Percentiles rank a stretch among this genome's conserved stretches.
Evolutionary conservation across 2,113 vertebrate genomes (phyloP).

Genomic region (Trematocara stigmaticum): DNA sequence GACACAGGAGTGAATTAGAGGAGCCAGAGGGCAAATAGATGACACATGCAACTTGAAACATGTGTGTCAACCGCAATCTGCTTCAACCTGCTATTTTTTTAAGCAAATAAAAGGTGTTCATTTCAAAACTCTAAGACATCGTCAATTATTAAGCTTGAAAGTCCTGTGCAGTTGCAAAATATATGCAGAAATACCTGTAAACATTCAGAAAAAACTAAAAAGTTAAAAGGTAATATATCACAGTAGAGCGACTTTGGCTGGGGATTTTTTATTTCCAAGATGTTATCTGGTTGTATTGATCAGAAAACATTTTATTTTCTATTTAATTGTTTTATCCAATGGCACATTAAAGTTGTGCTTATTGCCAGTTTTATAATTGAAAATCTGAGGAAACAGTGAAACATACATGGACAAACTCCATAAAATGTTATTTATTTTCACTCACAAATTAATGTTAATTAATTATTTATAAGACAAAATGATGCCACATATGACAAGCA

Average conservation of each 20-base stretch:
- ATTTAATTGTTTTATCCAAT: neutral
- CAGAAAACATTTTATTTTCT: neutral
- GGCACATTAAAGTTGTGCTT: neutral
- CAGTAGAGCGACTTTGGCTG: neutral
- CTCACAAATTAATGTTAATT: neutral
- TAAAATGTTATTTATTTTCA: neutral
- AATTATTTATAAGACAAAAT: neutral
- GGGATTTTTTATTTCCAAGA: neutral
- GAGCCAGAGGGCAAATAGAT: slow-evolving; percentile 37
- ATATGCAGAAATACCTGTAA: neutral
- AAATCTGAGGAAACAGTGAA: neutral
- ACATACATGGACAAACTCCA: neutral
- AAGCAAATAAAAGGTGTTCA: neutral
- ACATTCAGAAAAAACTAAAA: neutral
- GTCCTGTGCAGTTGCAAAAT: neutral
- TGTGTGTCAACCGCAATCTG: slow-evolving; percentile 18
- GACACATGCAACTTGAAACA: slow-evolving; percentile 26
- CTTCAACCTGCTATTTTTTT: neutral
- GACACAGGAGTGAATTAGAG: slow-evolving; percentile 32
- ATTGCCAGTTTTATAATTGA: neutral
- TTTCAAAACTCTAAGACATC: neutral
- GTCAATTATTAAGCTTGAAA: neutral
- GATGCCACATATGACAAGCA: neutral
- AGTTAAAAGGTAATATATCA: neutral
- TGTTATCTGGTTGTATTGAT: neutral